These are phyloP conservation scores for Carduelis carduelis DNA, from an alignment of 2,797 vertebrate genomes.

Conservation along the genomic window DNA sequence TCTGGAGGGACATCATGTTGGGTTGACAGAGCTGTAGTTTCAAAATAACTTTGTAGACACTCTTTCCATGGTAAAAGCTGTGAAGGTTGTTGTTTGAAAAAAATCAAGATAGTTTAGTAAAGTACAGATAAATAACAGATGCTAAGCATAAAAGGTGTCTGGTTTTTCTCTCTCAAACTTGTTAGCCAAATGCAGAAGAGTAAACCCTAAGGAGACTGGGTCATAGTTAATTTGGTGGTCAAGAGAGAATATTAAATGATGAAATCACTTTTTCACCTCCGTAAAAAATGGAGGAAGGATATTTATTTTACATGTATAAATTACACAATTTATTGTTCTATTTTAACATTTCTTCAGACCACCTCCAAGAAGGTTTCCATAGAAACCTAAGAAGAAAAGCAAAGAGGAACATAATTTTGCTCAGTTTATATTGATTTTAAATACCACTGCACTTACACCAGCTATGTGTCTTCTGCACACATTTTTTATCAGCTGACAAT, in stretches of 20 bases:
- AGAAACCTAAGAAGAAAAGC: slow-evolving; percentile 64
- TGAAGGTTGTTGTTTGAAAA: background rate
- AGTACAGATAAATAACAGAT: slow-evolving; percentile 32
- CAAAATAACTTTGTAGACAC: background rate
- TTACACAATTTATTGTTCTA: slow-evolving; percentile 45
- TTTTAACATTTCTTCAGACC: slow-evolving; percentile 38
- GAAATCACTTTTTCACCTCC: slow-evolving; percentile 30
- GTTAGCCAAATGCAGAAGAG: slow-evolving; percentile 11
- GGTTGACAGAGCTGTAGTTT: background rate
- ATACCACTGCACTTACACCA: background rate
- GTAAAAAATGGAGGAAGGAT: slow-evolving; percentile 24
- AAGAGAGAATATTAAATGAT: slow-evolving; percentile 20
- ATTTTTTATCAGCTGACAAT: slow-evolving; percentile 54
- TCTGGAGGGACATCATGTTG: background rate
- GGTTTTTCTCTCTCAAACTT: background rate
- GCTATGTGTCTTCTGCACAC: background rate
- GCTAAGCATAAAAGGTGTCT: background rate
- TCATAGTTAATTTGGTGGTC: background rate
- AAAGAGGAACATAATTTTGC: slow-evolving; percentile 31
- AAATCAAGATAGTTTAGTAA: background rate
- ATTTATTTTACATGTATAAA: slow-evolving; percentile 54
- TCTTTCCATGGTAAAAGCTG: background rate
- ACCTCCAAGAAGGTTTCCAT: slow-evolving; percentile 68
- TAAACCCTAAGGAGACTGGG: background rate
- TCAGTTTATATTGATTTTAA: slow-evolving; percentile 41